Evolutionary conservation across 2,113 vertebrate species (phyloP).

Genomic region (Grammomys dolichurus): DNA sequence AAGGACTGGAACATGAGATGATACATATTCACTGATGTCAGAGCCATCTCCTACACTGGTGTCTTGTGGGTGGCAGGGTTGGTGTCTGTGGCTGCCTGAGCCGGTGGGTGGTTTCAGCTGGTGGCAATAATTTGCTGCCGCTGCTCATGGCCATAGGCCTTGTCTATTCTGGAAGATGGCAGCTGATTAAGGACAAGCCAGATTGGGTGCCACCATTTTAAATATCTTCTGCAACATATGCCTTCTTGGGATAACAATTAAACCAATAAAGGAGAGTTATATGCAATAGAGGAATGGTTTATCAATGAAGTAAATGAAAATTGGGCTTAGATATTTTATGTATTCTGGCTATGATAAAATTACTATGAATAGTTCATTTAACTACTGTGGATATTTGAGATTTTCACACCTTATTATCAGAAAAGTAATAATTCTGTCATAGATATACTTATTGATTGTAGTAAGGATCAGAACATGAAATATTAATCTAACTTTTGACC

Average conservation of each 20-base stretch:
- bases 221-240: no score
- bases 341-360: neutral
- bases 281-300: neutral
- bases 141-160: no score
- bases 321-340: neutral
- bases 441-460: neutral
- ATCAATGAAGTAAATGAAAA: neutral
- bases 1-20: neutral
- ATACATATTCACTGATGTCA: no score
- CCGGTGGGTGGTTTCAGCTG: no score
- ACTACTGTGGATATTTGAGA: neutral
- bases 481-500: neutral
- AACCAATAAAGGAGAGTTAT: neutral
- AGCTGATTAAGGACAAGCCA: no score
- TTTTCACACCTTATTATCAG: neutral
- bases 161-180: no score
- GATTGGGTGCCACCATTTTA: no score
- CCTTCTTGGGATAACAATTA: neutral
- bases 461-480: neutral
- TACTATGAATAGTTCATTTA: neutral
- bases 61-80: no score
- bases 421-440: neutral
- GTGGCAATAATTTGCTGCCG: no score
- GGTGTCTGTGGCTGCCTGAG: no score
- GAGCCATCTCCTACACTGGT: no score